Base-by-base conservation (phyloP, 37 sponge, comb jelly and placozoan species). In the Ianthella basta region DNA sequence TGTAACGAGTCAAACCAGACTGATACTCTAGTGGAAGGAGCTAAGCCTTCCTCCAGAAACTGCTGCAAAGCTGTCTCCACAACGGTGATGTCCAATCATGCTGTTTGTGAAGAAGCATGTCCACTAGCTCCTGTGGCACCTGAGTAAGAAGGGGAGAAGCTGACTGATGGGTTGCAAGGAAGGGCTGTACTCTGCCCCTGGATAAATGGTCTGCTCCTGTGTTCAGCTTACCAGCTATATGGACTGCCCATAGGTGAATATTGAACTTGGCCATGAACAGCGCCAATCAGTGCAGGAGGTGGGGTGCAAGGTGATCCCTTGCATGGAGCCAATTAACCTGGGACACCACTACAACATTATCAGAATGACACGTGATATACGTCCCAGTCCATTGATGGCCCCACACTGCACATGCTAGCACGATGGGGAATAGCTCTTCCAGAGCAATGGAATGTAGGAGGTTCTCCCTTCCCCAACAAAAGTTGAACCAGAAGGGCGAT, bases 21-120 rank as follows among this genome's bases (percentile, higher is more conserved):
- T 34, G 40, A 75, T 75, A 75, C 36, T 37, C 24, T 55, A 32
- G 72, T 32, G 5, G 70, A 83, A 6, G 84, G 14, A 37, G 72
- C 84, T 83, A 83, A 34, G 20, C 69, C 69, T 44, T 25, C 72
- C 50, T 66, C 84, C 66, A 83, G 30, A 29, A 83, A 69, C 39
- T 55, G 65, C 69, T 30, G 66, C 60, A 69, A 21, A 63, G 65
- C 37, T 30, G 56, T 34, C 37, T 83, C 84, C 84, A 83, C 37
- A 34, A 73, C 66, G 15, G 35, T 4, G 72, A 83, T 29, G 72
- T 83, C 72, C 84, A 83, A 50, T 53, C 55, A 40, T 34, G 69
- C 44, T 5, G 23, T 16, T 5, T 5, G 24, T 75, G 44, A 24
- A 75, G 53, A 24, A 75, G 78, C 38, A 75, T 39, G 23, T 75